phyloP scores from a whole-genome alignment of 2,113 vertebrate species.

The Carassius carassius region DNA sequence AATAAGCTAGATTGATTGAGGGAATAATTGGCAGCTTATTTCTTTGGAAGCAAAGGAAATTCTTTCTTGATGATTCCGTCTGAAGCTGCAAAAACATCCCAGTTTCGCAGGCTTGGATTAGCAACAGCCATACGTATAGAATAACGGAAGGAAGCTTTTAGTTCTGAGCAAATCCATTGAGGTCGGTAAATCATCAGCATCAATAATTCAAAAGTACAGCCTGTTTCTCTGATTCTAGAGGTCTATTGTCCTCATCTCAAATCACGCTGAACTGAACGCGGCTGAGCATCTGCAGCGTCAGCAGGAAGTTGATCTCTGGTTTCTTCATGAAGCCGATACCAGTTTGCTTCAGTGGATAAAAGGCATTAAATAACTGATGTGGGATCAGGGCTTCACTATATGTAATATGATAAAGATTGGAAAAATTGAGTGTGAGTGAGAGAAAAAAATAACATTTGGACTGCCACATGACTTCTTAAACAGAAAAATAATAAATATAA shows the following conservation, averaged over 20 bases:
- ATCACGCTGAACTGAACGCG: slow-evolving; percentile 57
- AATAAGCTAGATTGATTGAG: slow-evolving; percentile 59
- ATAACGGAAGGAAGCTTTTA: slow-evolving; percentile 46
- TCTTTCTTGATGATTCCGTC: slow-evolving; percentile 51
- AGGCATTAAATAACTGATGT: background rate
- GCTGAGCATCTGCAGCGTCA: slow-evolving; percentile 54
- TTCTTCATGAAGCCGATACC: slow-evolving; percentile 78
- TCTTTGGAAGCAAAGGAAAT: slow-evolving; percentile 55
- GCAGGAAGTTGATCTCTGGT: slow-evolving; percentile 66
- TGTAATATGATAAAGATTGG: slow-evolving; percentile 18
- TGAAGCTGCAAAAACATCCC: slow-evolving; percentile 44
- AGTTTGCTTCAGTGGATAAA: slow-evolving; percentile 75
- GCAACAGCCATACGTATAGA: slow-evolving; percentile 53
- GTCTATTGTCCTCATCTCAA: slow-evolving; percentile 68
- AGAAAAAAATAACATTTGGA: background rate
- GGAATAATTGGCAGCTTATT: slow-evolving; percentile 53
- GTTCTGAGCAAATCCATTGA: slow-evolving; percentile 63
- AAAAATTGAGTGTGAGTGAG: background rate
- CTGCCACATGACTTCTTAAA: background rate
- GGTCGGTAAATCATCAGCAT: slow-evolving; percentile 69
- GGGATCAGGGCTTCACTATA: background rate
- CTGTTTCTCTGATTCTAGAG: slow-evolving; percentile 66
- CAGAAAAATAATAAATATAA: background rate
- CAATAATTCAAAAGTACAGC: slow-evolving; percentile 72
- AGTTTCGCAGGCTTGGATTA: slow-evolving; percentile 49